A percentile compares a stretch with the other conserved stretches of the same genome.
Evolutionary conservation across 2,888 invertebrate species (phyloP).

Genomic region (Tribolium freemani): DNA sequence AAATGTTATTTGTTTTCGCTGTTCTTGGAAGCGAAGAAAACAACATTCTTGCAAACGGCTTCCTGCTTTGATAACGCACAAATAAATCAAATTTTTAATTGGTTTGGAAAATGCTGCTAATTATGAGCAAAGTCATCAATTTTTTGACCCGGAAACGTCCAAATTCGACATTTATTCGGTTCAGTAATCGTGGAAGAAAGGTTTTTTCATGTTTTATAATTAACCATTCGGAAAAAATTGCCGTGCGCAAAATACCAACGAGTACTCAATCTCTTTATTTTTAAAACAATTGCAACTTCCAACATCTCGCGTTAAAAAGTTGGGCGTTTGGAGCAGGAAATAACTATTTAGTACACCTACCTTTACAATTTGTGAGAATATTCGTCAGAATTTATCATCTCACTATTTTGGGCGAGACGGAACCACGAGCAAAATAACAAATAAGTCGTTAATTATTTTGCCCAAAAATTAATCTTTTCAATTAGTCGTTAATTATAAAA

Average conservation of each 20-base stretch:
- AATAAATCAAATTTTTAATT: not conserved
- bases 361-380: not conserved
- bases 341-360: not conserved
- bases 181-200: not conserved
- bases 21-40: not conserved
- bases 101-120: not conserved
- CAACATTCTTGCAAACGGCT: not conserved
- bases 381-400: not conserved
- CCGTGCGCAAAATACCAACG: slow-evolving; percentile 32
- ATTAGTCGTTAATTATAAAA: slow-evolving; percentile 13
- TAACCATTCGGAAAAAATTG: slow-evolving; percentile 17
- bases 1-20: slow-evolving; percentile 22
- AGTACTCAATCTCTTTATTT: slow-evolving; percentile 18
- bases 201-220: slow-evolving; percentile 16
- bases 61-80: not conserved
- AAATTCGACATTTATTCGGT: not conserved
- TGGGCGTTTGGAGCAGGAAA: not conserved
- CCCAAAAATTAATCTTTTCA: slow-evolving; percentile 2
- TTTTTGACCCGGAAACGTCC: not conserved
- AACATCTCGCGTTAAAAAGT: not conserved
- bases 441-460: not conserved
- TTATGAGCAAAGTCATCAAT: not conserved
- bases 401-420: not conserved
- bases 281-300: slow-evolving; percentile 17
- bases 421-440: not conserved